Evolutionary conservation across 2,113 vertebrate genomes (phyloP), one percentile per base, ranked within the genome.

Genomic region (Puntigrus tetrazona): DNA sequence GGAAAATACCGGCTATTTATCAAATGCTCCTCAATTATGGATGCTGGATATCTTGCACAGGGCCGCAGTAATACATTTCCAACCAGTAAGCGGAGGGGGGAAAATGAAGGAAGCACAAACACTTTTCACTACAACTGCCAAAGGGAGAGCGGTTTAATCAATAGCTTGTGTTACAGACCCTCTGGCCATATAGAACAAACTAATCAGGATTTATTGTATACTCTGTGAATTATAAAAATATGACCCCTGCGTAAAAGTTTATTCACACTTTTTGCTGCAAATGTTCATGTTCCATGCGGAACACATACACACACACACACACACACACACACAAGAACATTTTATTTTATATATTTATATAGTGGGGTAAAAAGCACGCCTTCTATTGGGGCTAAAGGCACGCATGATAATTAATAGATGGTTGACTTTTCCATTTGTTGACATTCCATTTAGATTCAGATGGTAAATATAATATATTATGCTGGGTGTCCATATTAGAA

Each of bases 1-100:
- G 92, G 91, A 94, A 91, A 90, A 90, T 72, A 88, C 86, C 78
- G 27, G 88, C 92, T 91, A 91, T 94, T 93, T 91, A 91, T 93
- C 93, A 92, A 90, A 86, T 70, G 85, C 91, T 92, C 61, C 90
- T 93, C 90, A 93, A 92, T 94, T 93, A 93, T 93, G 90, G 91
- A 93, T 93, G 91, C 88, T 90, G 85, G 90, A 90, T 91, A 93
- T 92, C 77, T 90, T 91, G 90, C 88, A 90, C 78, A 79, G 50
- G 87, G 85, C 88, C 82, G 91, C 93, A 88, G 91, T 89, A 86
- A 93, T 93, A 93, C 86, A 90, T 93, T 93, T 92, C 86, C 81
- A 78, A 84, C 78, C 63, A 78, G 82, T 85, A 86, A 88, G 87
- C 82, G 81, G 77, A 86, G 57, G 31, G 67, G 87, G 25, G 38